Evolutionary conservation across 1,140 invertebrate species (phyloP), one percentile per base, ranked within the genome.

Genomic region (Drosophila busckii): DNA sequence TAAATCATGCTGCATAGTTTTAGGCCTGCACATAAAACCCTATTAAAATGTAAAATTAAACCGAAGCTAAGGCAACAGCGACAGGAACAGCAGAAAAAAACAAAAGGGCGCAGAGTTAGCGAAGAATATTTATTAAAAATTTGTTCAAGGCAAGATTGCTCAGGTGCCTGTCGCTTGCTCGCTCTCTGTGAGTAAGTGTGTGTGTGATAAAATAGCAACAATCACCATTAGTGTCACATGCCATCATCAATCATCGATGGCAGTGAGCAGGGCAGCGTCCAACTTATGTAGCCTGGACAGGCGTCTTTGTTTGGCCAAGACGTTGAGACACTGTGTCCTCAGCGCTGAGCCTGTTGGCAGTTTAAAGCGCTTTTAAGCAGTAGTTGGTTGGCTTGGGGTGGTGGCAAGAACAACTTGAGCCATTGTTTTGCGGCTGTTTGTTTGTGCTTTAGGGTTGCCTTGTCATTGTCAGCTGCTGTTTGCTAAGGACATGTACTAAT

Each of bases 141-240:
- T 54, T 70, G 49, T 60, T 55, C 61, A n/a, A n/a, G n/a, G 50
- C 44, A 22, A 49, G 5, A 16, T 6, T 4, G 20, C 34, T 52
- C 60, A 64, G 60, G 67, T 52, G 49, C 37, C 26, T 7, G 15
- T 12, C 42, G 17, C 13, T 45, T 22, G n/a, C 31, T 3, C n/a
- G 25, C 9, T 10, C 23, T 35, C 3, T n/a, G 29, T 12, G 8
- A 29, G 38, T 22, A 13, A 40, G 49, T 46, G 40, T 58, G 56
- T 65, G 49, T 75, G 65, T 82, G 76, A 82, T 71, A 75, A 82
- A 82, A 82, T 55, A 82, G 75, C 75, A 82, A 82, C 75, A 82
- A 82, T 83, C 76, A 82, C 76, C 75, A 82, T 82, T 82, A 82
- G 69, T 82, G 75, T 82, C 75, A 75, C 70, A 70, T 31, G 70